Conservation (phyloP, 2,797 vertebrate species). For the Aphelocoma californica region DNA sequence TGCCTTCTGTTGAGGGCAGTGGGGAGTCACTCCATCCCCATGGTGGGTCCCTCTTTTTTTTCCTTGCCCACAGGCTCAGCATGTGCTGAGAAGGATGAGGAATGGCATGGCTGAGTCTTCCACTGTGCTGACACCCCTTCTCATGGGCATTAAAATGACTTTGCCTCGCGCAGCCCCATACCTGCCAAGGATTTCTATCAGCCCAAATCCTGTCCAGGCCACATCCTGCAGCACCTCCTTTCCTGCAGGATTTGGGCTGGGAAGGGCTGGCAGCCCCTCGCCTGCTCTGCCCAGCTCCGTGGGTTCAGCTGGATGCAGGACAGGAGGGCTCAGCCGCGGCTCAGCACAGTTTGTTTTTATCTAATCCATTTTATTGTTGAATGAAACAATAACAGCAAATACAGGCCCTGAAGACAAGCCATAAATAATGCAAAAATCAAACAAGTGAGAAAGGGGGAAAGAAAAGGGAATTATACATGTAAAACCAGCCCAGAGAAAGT, state of each 20-base stretch:
- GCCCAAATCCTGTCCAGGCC: not conserved
- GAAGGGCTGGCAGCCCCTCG: fast-evolving
- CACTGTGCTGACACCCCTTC: not conserved
- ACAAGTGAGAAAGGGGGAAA: slow-evolving; percentile 10
- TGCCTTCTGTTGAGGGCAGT: not conserved
- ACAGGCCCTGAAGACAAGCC: slow-evolving; percentile 44
- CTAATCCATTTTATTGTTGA: slow-evolving; percentile 49
- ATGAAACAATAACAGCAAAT: slow-evolving; percentile 53
- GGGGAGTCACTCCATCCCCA: not conserved
- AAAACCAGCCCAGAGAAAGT: not conserved
- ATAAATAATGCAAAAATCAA: slow-evolving; percentile 64
- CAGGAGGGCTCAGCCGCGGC: not conserved
- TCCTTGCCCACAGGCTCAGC: fast-evolving
- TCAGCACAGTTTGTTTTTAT: slow-evolving; percentile 43
- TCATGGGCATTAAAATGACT: fast-evolving
- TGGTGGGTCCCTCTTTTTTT: not conserved
- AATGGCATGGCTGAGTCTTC: not conserved
- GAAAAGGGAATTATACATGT: slow-evolving; percentile 8
- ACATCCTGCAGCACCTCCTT: fast-evolving
- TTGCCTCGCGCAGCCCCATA: not conserved
- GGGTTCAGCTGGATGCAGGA: not conserved
- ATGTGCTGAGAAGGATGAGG: not conserved
- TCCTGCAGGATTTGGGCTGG: not conserved
- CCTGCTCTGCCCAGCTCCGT: fast-evolving
- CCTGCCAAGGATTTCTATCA: not conserved